Percentiles rank a stretch among this genome's conserved stretches.
These are phyloP conservation scores for Phalacrocorax aristotelis DNA, from an alignment of 2,113 vertebrate genomes.

Conservation along the genomic window DNA sequence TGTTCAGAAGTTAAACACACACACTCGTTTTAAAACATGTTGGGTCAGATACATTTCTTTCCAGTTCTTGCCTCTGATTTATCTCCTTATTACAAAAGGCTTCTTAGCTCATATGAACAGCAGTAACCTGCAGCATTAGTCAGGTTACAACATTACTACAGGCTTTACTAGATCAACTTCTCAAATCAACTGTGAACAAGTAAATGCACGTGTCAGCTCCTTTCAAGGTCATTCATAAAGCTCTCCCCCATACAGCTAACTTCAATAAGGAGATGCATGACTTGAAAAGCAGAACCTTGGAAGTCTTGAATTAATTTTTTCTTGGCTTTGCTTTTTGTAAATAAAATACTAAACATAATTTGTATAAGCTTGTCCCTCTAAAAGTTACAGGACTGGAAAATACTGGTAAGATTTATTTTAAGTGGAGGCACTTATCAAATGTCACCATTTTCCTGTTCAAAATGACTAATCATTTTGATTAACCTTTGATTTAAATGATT, in stretches of 20 bases:
- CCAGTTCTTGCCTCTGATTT: background rate
- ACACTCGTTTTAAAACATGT: background rate
- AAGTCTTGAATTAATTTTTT: background rate
- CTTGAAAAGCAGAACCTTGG: background rate
- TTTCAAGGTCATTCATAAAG: constrained; percentile 6
- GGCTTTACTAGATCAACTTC: constrained; percentile 34
- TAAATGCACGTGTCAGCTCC: constrained; percentile 21
- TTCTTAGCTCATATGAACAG: background rate
- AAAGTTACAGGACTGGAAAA: constrained; percentile 44
- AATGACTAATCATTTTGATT: constrained; percentile 59
- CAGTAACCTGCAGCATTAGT: constrained; percentile 19
- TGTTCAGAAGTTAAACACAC: background rate
- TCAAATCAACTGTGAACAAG: constrained; percentile 42
- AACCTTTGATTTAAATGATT: constrained; percentile 62
- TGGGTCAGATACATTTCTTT: background rate
- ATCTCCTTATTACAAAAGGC: background rate
- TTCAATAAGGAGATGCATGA: constrained; percentile 8
- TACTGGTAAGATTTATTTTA: constrained; percentile 47
- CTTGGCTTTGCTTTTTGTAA: constrained; percentile 27
- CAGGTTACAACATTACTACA: background rate
- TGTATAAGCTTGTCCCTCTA: background rate
- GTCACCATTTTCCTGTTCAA: constrained; percentile 48
- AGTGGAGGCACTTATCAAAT: constrained; percentile 51
- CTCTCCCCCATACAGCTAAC: background rate
- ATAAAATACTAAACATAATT: constrained; percentile 32